Conservation (phyloP, 2,113 vertebrate genomes). For the Tragelaphus buxtoni region DNA sequence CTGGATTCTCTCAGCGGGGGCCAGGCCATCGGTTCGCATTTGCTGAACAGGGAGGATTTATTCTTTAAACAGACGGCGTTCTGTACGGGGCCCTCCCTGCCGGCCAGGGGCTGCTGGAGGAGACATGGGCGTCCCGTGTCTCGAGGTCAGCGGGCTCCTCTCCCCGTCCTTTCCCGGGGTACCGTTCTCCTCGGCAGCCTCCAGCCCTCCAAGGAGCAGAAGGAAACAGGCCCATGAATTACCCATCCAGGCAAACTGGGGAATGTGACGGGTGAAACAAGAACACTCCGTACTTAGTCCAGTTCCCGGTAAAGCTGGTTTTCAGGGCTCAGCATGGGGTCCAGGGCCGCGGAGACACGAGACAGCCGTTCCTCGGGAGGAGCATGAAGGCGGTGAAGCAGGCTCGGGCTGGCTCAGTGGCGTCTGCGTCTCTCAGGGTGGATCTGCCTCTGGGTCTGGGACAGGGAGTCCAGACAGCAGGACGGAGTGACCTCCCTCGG, state of each 20-base stretch:
- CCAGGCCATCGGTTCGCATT: fast-evolving
- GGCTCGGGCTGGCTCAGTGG: fast-evolving
- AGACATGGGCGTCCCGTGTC: fast-evolving
- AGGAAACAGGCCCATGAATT: background rate
- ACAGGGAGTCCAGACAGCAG: background rate
- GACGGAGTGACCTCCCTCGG: fast-evolving
- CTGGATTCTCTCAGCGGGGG: background rate
- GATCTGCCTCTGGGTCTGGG: background rate
- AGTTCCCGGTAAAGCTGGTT: background rate
- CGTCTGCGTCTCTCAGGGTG: fast-evolving
- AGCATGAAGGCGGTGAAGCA: fast-evolving
- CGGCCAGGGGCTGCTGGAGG: fast-evolving
- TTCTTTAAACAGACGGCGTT: fast-evolving
- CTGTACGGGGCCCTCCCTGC: fast-evolving
- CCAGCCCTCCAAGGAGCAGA: background rate
- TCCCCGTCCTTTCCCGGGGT: fast-evolving
- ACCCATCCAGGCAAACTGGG: background rate
- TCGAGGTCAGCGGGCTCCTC: background rate
- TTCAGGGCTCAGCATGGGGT: background rate
- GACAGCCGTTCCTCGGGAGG: fast-evolving
- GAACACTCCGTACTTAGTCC: background rate
- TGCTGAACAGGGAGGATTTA: fast-evolving
- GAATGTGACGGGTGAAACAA: background rate
- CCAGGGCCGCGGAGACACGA: background rate
- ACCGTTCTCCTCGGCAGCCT: background rate